phyloP scores from a whole-genome alignment of 2,113 vertebrate genomes.

The Ardeotis arabs region DNA sequence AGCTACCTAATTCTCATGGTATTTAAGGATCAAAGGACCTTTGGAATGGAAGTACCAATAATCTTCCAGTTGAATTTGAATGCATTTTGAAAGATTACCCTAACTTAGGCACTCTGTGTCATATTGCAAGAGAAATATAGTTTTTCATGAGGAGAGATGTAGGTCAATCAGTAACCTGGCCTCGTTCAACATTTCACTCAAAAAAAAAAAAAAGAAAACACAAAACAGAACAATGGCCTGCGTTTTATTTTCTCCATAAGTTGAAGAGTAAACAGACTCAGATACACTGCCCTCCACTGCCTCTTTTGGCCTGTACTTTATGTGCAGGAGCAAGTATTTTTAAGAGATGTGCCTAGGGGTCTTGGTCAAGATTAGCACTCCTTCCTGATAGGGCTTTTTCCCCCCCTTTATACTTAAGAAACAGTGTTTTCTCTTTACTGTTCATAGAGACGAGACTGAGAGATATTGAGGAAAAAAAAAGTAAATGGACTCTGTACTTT shows the following conservation, averaged over 20 bases:
- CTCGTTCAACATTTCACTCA: neutral
- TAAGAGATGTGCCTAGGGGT: neutral
- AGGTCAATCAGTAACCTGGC: neutral
- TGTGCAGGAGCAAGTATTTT: neutral
- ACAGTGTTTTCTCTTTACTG: neutral
- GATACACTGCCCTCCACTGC: neutral
- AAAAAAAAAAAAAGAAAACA: neutral
- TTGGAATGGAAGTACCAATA: neutral
- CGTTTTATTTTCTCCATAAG: neutral
- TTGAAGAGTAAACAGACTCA: neutral
- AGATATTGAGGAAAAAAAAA: neutral
- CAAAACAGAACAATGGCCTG: neutral
- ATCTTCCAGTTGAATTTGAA: neutral
- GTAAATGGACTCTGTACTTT: neutral
- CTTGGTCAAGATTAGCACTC: fast-evolving
- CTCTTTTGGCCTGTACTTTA: neutral
- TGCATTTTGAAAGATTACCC: neutral
- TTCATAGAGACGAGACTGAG: neutral
- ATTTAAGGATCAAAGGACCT: neutral
- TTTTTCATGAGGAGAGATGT: neutral
- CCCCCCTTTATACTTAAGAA: fast-evolving
- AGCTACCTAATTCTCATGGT: neutral
- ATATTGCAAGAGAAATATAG: neutral
- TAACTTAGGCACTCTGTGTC: neutral
- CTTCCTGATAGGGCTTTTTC: neutral